A percentile compares a stretch with the other conserved stretches of the same genome.
These are phyloP conservation scores for Etheostoma perlongum DNA, from an alignment of 2,797 vertebrate species.

Conservation along the genomic window DNA sequence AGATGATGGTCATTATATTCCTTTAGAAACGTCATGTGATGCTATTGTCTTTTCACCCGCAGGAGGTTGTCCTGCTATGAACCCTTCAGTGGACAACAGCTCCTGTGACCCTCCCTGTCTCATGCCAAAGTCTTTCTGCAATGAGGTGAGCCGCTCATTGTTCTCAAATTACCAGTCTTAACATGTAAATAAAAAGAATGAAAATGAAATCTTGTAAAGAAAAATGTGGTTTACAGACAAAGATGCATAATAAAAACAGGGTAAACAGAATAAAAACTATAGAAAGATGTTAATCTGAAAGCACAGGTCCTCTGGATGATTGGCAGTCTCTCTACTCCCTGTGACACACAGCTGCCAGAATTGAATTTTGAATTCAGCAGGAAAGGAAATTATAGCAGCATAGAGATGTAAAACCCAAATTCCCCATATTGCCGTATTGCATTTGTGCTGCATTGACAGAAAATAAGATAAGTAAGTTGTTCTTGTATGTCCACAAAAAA, in stretches of 20 bases:
- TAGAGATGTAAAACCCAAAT: conserved; percentile 47
- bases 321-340: conserved; percentile 27
- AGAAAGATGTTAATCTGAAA: conserved; percentile 9
- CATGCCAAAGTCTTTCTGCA: conserved; percentile 93
- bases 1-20: not conserved
- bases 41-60: conserved; percentile 57
- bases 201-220: not conserved
- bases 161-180: conserved; percentile 7
- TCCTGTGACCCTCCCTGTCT: conserved; percentile 93
- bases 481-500: conserved; percentile 13
- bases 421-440: conserved; percentile 28
- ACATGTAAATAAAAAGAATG: not conserved
- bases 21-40: not conserved
- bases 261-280: conserved; percentile 23
- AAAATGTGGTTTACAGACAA: conserved; percentile 13
- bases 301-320: conserved; percentile 34
- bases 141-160: conserved; percentile 86
- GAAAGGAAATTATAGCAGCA: conserved; percentile 49
- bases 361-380: conserved; percentile 52
- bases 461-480: not conserved
- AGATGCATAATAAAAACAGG: conserved; percentile 16
- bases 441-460: conserved; percentile 3
- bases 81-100: conserved; percentile 89
- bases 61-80: conserved; percentile 93
- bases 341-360: conserved; percentile 36